Conservation (phyloP, 1,140 invertebrate species). For the Melipona quadrifasciata region DNA sequence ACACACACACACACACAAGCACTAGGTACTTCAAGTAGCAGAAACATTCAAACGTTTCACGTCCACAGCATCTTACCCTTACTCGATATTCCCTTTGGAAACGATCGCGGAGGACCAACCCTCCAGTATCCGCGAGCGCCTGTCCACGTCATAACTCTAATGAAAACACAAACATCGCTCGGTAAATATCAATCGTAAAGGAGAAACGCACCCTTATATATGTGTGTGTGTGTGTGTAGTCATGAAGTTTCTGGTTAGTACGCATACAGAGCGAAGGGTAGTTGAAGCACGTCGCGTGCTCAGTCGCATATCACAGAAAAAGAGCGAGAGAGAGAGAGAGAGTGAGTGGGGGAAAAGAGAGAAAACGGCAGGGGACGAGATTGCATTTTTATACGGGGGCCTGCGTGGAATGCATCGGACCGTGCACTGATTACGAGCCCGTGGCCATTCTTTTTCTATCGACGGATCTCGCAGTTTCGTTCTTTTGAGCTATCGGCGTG, state of each 20-base stretch:
- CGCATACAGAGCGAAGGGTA: background rate
- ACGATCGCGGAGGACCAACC: background rate
- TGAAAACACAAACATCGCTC: slow-evolving; percentile 17
- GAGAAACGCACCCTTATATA: background rate
- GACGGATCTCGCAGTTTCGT: slow-evolving; percentile 13
- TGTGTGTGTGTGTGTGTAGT: background rate
- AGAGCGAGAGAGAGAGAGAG: no score
- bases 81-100: background rate
- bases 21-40: no score
- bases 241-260: background rate
- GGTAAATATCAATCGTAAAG: slow-evolving; percentile 3
- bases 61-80: background rate
- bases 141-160: slow-evolving; percentile 3
- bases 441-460: slow-evolving; percentile 11
- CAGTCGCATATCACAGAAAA: no score
- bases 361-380: background rate
- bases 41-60: background rate
- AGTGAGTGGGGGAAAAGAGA: no score
- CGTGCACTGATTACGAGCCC: slow-evolving; percentile 12
- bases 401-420: background rate
- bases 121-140: background rate
- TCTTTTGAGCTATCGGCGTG: slow-evolving; percentile 1
- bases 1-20: no score
- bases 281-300: background rate
- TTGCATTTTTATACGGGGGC: slow-evolving; percentile 28